phyloP scores from a whole-genome alignment of 2,797 vertebrate species.

The Nasua narica region DNA sequence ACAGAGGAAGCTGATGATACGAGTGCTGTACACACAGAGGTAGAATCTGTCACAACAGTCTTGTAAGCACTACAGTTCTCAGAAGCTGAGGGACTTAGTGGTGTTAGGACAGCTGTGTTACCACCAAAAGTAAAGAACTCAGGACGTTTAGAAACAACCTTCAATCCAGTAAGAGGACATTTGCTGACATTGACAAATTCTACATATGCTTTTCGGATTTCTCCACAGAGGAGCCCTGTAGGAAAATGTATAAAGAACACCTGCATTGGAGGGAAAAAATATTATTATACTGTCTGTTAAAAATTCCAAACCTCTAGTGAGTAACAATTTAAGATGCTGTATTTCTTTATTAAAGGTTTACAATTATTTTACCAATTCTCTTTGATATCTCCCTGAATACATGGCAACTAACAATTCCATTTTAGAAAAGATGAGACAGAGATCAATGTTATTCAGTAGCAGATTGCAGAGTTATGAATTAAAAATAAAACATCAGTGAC shows the following conservation, averaged over 20 bases:
- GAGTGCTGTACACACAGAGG: conserved; percentile 79
- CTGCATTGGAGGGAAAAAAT: conserved; percentile 83
- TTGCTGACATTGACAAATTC: conserved; percentile 97
- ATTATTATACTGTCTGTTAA: conserved; percentile 65
- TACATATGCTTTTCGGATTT: conserved; percentile 95
- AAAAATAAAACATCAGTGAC: neutral
- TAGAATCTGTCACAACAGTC: conserved; percentile 87
- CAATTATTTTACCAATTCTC: conserved; percentile 12
- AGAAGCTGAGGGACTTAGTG: conserved; percentile 90
- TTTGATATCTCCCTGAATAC: neutral
- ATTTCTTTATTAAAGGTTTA: conserved; percentile 28
- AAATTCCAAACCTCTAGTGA: conserved; percentile 40
- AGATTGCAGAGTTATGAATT: conserved; percentile 1
- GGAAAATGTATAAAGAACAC: conserved; percentile 99
- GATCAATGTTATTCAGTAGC: neutral
- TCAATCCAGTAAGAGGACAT: conserved; percentile 91
- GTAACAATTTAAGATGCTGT: conserved; percentile 15
- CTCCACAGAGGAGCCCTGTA: conserved; percentile 95
- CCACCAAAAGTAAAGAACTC: conserved; percentile 97
- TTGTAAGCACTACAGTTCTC: conserved; percentile 97
- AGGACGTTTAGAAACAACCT: conserved; percentile 93
- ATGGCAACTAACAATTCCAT: neutral
- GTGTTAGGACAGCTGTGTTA: conserved; percentile 86
- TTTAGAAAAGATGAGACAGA: conserved; percentile 17
- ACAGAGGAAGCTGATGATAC: conserved; percentile 84